Base-by-base conservation (phyloP, 2,888 invertebrate species). In the Drosophila lutescens region DNA sequence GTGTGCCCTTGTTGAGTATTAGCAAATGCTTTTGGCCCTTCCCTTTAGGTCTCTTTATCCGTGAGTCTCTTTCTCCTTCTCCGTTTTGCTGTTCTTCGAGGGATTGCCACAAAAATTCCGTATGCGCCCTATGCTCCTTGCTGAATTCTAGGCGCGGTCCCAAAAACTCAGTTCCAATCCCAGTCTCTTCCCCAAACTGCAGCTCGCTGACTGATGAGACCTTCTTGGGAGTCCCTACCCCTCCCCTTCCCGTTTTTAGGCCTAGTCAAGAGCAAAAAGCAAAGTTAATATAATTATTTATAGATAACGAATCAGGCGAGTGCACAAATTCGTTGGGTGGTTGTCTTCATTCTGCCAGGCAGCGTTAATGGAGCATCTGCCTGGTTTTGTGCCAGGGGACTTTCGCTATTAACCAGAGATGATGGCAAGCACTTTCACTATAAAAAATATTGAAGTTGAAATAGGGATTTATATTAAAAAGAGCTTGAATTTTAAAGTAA, bases 261-360 rank as follows among this genome's bases (percentile, higher is more conserved):
- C 69, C 66, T 67, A 69, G 69, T 36, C 69, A 40, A 69, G 56
- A 74, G 67, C 88, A 88, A 76, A 79, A 81, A 87, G 76, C 86
- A 85, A 89, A 89, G 86, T 87, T 85, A 85, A 85, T 89, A 87
- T 79, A 85, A 87, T 89, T 89, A 85, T 85, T 87, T 85, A 77
- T 89, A 87, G 88, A 87, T 79, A 86, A 79, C 78, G 86, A 87
- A 85, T 82, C 89, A 89, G 73, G 83, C 78, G 86, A 87, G 78
- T 86, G 86, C 86, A 89, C 85, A 89, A 86, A 81, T 89, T 79
- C 77, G 58, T 69, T 50, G 38, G 51, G 32, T 20, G 53, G 41
- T 38, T 40, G 32, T 49, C 34, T 43, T 36, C 36, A 8, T 30
- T 34, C 17, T 20, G 47, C 36, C 36, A 69, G 44, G 23, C 54